Evolutionary conservation across 1,140 invertebrate species (phyloP).

Genomic region (Caenorhabditis brenneri): DNA sequence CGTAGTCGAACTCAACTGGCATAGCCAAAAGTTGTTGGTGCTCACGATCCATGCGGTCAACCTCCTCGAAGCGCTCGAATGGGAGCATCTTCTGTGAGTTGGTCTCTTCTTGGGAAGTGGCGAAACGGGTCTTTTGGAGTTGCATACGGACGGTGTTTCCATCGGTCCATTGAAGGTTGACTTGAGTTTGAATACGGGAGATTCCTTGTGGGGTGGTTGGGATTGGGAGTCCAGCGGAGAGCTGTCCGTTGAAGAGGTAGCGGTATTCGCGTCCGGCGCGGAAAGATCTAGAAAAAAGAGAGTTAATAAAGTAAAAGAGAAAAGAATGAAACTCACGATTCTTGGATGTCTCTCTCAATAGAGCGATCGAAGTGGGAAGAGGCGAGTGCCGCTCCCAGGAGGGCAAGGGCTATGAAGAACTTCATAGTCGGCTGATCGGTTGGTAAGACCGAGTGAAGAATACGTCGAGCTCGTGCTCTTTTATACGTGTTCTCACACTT

Average conservation of each 20-base stretch:
- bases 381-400: conserved; percentile 29
- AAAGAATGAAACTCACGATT: conserved; percentile 20
- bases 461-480: neutral
- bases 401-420: conserved; percentile 32
- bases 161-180: conserved; percentile 39
- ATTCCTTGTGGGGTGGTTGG: conserved; percentile 30
- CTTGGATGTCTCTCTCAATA: conserved; percentile 9
- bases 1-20: conserved; percentile 44
- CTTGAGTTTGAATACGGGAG: conserved; percentile 48
- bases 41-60: conserved; percentile 28
- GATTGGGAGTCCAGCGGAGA: conserved; percentile 49
- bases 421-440: conserved; percentile 14
- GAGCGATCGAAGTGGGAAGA: conserved; percentile 19
- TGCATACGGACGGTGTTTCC: conserved; percentile 42
- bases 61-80: conserved; percentile 49
- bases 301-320: neutral
- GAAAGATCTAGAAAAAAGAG: conserved; percentile 24
- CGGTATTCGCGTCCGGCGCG: conserved; percentile 42
- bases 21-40: conserved; percentile 7
- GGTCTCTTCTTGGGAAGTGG: conserved; percentile 29
- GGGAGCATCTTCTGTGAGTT: conserved; percentile 1
- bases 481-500: conserved; percentile 20
- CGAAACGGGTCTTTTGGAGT: conserved; percentile 46
- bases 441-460: conserved; percentile 19
- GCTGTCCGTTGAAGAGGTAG: conserved; percentile 51